Evolutionary conservation across 2,888 invertebrate genomes (phyloP).

Genomic region (Hartigia nigra): DNA sequence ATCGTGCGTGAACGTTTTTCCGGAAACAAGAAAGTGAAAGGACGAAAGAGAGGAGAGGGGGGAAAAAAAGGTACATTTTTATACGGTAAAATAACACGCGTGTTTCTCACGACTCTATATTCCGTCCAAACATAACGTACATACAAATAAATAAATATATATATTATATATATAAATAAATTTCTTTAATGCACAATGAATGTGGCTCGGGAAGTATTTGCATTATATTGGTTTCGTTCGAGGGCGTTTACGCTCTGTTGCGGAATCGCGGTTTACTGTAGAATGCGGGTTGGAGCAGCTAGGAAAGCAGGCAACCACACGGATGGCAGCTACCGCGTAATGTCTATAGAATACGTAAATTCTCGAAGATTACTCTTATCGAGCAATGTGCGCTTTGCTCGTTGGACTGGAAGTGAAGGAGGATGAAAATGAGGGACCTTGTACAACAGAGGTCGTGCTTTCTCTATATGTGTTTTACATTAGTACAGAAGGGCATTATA

Average conservation of each 20-base stretch:
- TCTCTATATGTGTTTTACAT: conserved; percentile 40
- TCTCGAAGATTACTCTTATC: not conserved
- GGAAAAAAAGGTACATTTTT: not conserved
- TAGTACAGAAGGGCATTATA: conserved; percentile 52
- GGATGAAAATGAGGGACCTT: conserved; percentile 37
- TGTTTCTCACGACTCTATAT: not conserved
- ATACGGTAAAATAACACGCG: not conserved
- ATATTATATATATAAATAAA: conserved; percentile 14
- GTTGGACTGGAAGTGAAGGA: not conserved
- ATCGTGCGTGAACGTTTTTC: not conserved
- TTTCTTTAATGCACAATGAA: conserved; percentile 42
- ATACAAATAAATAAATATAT: not conserved
- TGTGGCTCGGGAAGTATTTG: conserved; percentile 40
- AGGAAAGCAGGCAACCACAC: conserved; percentile 11
- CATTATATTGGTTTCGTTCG: conserved; percentile 46
- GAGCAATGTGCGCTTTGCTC: not conserved
- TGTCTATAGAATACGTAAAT: not conserved
- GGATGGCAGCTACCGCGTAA: conserved; percentile 2
- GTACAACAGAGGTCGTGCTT: conserved; percentile 30
- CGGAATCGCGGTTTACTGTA: conserved; percentile 39
- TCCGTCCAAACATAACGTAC: not conserved
- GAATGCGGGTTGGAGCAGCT: conserved; percentile 22
- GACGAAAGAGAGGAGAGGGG: too few species aligned
- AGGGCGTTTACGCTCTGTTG: conserved; percentile 32
- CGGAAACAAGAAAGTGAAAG: too few species aligned